A percentile compares a stretch with the other conserved stretches of the same genome.
These are phyloP conservation scores for Papilio demoleus DNA, from an alignment of 2,888 invertebrate genomes.

Conservation along the genomic window DNA sequence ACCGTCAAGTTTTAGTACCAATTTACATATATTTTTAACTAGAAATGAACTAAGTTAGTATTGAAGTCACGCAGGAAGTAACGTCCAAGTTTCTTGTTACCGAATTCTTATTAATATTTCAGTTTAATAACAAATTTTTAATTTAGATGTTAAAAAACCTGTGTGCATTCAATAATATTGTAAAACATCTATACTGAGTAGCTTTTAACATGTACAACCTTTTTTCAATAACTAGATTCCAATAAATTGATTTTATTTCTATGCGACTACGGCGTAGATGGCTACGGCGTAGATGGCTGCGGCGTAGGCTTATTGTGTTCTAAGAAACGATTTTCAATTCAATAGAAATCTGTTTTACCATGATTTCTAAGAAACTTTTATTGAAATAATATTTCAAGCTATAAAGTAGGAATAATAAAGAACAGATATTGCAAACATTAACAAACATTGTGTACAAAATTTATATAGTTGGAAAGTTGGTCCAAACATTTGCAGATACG, in stretches of 20 bases:
- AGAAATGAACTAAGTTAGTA: background rate
- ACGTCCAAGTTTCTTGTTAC: background rate
- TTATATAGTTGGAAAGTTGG: conserved; percentile 45
- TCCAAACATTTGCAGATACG: conserved; percentile 53
- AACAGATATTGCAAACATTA: conserved; percentile 21
- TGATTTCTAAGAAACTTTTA: too few relatives aligned
- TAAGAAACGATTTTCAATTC: background rate
- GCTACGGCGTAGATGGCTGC: background rate
- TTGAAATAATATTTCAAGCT: too few relatives aligned
- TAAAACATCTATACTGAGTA: background rate
- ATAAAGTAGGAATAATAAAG: too few relatives aligned
- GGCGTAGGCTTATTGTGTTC: background rate
- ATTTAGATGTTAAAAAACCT: too few relatives aligned
- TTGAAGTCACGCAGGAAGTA: conserved; percentile 1
- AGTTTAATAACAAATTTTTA: too few relatives aligned
- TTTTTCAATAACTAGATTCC: background rate
- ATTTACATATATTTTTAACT: conserved; percentile 12
- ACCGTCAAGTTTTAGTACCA: background rate
- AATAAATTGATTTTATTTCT: background rate
- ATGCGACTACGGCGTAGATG: background rate
- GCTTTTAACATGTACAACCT: background rate
- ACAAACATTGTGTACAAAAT: conserved; percentile 6
- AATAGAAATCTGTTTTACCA: too few relatives aligned
- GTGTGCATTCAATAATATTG: too few relatives aligned
- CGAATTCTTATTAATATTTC: background rate